phyloP scores from a whole-genome alignment of 2,113 vertebrate species.

The Jaculus jaculus region DNA sequence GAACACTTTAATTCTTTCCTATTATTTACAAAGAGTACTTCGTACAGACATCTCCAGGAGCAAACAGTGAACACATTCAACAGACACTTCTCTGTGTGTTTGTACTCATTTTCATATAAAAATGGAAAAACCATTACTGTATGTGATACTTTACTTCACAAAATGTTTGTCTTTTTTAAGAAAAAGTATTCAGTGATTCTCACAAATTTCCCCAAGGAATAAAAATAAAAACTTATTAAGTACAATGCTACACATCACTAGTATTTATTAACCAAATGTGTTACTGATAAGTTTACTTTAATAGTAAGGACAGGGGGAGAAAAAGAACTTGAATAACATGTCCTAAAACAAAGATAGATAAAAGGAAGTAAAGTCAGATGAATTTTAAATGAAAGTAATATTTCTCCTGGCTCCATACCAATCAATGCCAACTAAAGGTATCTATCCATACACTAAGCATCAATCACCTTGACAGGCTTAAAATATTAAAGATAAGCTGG shows the following conservation, averaged over 20 bases:
- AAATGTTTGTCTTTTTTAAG: background rate
- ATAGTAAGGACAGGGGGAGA: background rate
- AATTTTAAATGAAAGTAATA: background rate
- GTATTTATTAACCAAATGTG: constrained; percentile 45
- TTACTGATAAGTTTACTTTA: constrained; percentile 14
- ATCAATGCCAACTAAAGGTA: background rate
- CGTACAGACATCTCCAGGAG: constrained; percentile 1
- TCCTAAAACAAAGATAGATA: constrained; percentile 22
- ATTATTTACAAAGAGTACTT: constrained; percentile 24
- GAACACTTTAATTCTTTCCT: constrained; percentile 2
- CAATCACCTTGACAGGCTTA: background rate
- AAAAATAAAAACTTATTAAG: constrained; percentile 8
- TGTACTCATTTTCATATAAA: constrained; percentile 21
- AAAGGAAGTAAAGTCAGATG: constrained; percentile 49
- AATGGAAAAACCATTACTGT: background rate
- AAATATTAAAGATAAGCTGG: constrained; percentile 23
- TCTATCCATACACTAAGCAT: background rate
- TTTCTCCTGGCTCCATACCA: background rate
- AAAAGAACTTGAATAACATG: background rate
- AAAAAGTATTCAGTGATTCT: background rate
- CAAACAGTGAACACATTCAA: background rate
- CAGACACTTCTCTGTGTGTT: background rate
- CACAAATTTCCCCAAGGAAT: background rate
- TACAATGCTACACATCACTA: background rate
- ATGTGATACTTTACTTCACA: background rate